Evolutionary conservation across 2,113 vertebrate species (phyloP), one percentile per base, ranked within the genome.

Genomic region (Callipepla squamata): DNA sequence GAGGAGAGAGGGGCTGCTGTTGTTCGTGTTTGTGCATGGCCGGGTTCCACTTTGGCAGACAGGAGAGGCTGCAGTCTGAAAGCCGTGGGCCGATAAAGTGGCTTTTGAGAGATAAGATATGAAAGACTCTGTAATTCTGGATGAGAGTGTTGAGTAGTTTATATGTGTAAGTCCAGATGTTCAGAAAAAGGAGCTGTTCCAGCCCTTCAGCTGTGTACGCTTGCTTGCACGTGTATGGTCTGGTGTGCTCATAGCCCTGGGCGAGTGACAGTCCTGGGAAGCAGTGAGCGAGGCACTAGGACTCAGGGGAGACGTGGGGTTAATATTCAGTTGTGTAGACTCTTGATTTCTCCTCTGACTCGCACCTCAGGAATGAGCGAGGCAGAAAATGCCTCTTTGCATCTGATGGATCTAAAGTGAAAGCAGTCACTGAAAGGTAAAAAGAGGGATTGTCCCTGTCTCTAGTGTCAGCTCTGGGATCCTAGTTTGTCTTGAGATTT

Each of bases 71-170:
- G 89, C 95, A 96, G 97, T 94, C 88, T 94, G 91, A 95, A 96
- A 95, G 87, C 96, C 3, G 47, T 95, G 93, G 92, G 80, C 83
- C 96, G 95, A 94, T 97, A 96, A 96, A 96, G 92, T 63, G 83
- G 84, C 79, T 96, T 97, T 80, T 55, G 92, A 92, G 82, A 96
- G 96, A 97, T 97, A 97, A 97, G 96, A 95, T 96, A 96, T 80
- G 95, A 91, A 97, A 92, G 86, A 81, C 62, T 78, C 82, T 87
- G 89, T 97, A 93, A 96, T 96, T 96, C 88, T 94, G 95, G 93
- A 92, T 5, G 75, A 95, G 81, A 81, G 92, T 91, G 92, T 94
- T 94, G 94, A 93, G 84, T 96, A 95, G 92, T 96, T 96, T 89
- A 87, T 93, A 84, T 88, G 83, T 95, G 85, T 88, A 94, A 94